phyloP scores from a whole-genome alignment of 2,797 vertebrate species.

The Phoxinus dragarum region DNA sequence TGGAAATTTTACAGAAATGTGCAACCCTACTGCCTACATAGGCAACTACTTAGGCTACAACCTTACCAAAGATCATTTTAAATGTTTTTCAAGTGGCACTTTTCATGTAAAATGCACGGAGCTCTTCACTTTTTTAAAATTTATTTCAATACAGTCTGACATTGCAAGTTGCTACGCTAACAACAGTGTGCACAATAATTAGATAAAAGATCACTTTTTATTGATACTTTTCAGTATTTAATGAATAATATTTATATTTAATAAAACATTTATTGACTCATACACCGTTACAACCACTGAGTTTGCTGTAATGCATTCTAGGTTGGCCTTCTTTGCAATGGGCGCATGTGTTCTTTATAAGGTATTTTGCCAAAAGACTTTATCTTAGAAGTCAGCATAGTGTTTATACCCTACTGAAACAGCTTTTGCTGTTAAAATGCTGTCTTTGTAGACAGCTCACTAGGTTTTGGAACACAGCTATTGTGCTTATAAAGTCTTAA shows the following conservation, averaged over 20 bases:
- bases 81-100: not conserved
- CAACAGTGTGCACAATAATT: not conserved
- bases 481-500: not conserved
- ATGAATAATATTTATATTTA: not conserved
- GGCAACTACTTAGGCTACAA: not conserved
- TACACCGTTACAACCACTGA: not conserved
- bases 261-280: not conserved
- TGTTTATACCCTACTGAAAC: not conserved
- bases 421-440: not conserved
- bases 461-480: constrained; percentile 8
- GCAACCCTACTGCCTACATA: not conserved
- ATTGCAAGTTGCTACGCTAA: not conserved
- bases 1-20: not conserved
- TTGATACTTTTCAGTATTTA: not conserved
- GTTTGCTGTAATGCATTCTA: not conserved
- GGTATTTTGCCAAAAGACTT: not conserved
- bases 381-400: not conserved
- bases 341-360: not conserved
- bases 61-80: not conserved
- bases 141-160: not conserved
- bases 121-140: not conserved
- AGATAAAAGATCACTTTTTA: not conserved
- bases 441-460: not conserved
- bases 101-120: not conserved
- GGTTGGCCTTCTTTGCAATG: not conserved